Conservation (phyloP, 1,140 invertebrate species). For the Drosophila tristis region DNA sequence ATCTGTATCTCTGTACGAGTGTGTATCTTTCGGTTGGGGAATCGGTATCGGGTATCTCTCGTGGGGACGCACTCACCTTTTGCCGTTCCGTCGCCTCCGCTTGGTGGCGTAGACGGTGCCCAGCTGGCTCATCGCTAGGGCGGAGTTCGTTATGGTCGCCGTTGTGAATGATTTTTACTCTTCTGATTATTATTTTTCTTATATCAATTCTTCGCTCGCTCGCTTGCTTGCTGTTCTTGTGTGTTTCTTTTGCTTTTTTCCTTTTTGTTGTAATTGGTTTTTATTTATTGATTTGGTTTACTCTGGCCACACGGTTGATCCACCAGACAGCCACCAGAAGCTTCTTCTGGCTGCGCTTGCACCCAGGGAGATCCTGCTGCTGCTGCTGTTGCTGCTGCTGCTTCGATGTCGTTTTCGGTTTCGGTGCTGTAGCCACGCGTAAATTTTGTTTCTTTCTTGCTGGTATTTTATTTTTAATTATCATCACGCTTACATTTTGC, state of each 20-base stretch:
- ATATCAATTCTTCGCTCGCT: slow-evolving; percentile 35
- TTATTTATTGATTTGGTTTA: slow-evolving; percentile 70
- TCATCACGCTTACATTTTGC: slow-evolving; percentile 73
- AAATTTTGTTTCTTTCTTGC: slow-evolving; percentile 42
- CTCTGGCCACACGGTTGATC: slow-evolving; percentile 43
- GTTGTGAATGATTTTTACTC: slow-evolving; percentile 78
- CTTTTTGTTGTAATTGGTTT: slow-evolving; percentile 73
- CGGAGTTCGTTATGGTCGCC: slow-evolving; percentile 84
- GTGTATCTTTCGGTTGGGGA: neutral
- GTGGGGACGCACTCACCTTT: slow-evolving; percentile 89
- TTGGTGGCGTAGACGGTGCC: slow-evolving; percentile 98
- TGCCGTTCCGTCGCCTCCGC: slow-evolving; percentile 94
- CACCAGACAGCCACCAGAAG: slow-evolving; percentile 48
- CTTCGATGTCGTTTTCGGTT: slow-evolving; percentile 19
- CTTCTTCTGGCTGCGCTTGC: slow-evolving; percentile 37
- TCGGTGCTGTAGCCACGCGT: slow-evolving; percentile 46
- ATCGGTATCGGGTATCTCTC: slow-evolving; percentile 45
- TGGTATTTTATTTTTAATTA: slow-evolving; percentile 58
- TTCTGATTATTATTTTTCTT: slow-evolving; percentile 42
- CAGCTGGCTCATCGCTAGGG: slow-evolving; percentile 91
- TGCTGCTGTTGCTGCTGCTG: slow-evolving; percentile 13
- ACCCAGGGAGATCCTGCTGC: slow-evolving; percentile 54
- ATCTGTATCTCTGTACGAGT: slow-evolving; percentile 20
- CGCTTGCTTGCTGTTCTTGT: slow-evolving; percentile 9
- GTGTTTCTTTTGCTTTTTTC: slow-evolving; percentile 12